A percentile compares a stretch with the other conserved stretches of the same genome.
phyloP scores from a whole-genome alignment of 2,797 vertebrate genomes.

The Pangasius macronema region DNA sequence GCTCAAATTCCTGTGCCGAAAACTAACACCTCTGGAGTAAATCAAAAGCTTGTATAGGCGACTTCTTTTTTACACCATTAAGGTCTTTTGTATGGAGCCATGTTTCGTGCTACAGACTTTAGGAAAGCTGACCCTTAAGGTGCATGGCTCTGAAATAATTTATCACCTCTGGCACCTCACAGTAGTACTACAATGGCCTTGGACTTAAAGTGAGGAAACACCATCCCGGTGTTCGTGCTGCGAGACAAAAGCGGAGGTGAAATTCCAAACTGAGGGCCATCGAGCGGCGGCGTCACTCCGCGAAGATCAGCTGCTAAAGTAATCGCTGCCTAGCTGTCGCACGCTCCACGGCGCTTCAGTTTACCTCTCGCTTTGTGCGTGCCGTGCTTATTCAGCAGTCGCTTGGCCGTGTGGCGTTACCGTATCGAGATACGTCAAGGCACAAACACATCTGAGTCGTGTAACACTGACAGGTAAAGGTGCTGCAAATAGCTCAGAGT shows the following conservation, averaged over 20 bases:
- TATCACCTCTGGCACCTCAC: slow-evolving; percentile 50
- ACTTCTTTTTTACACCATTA: slow-evolving; percentile 19
- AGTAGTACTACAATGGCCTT: slow-evolving; percentile 47
- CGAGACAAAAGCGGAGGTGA: slow-evolving; percentile 57
- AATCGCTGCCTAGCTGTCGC: slow-evolving; percentile 52
- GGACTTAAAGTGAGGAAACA: slow-evolving; percentile 53
- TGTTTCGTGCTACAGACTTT: slow-evolving; percentile 39
- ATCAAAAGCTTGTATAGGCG: slow-evolving; percentile 39
- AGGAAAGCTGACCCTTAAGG: slow-evolving; percentile 52
- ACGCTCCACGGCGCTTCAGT: slow-evolving; percentile 26
- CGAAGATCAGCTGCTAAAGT: slow-evolving; percentile 33
- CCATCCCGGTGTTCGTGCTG: slow-evolving; percentile 47
- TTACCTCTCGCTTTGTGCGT: slow-evolving; percentile 36
- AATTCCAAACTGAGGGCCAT: slow-evolving; percentile 58
- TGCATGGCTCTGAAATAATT: slow-evolving; percentile 53
- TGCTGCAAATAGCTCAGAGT: slow-evolving; percentile 9
- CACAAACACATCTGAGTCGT: slow-evolving; percentile 22
- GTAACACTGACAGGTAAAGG: slow-evolving; percentile 15
- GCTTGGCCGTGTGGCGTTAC: slow-evolving; percentile 34
- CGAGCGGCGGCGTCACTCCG: slow-evolving; percentile 37
- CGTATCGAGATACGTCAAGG: slow-evolving; percentile 28
- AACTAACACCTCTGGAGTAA: slow-evolving; percentile 26
- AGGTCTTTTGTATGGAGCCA: slow-evolving; percentile 35
- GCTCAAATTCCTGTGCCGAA: slow-evolving; percentile 31
- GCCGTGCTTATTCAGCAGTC: slow-evolving; percentile 25